Evolutionary conservation across 2,797 vertebrate genomes (phyloP).

Genomic region (Enteromius trimaculatus): DNA sequence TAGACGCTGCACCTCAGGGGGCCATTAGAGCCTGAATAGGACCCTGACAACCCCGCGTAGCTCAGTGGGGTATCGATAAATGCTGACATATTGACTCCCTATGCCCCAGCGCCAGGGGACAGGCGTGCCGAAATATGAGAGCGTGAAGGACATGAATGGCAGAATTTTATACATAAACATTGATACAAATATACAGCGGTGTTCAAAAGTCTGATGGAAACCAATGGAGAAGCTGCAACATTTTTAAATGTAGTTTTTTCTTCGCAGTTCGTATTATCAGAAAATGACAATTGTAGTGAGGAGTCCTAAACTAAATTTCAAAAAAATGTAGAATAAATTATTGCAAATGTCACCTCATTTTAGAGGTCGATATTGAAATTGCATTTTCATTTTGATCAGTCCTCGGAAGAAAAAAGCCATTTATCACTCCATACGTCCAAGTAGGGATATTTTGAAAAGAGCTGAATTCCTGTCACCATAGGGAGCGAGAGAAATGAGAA

Average conservation of each 20-base stretch:
- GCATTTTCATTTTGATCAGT: not conserved
- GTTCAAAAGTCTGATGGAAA: not conserved
- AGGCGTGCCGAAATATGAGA: conserved; percentile 83
- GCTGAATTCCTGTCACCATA: conserved; percentile 5
- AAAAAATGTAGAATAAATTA: too few species aligned
- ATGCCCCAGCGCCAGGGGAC: conserved; percentile 80
- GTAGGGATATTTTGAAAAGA: not conserved
- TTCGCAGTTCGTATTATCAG: not conserved
- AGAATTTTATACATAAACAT: conserved; percentile 34
- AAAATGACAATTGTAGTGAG: not conserved
- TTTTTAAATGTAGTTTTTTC: not conserved
- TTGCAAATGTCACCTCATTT: not conserved
- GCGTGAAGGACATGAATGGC: conserved; percentile 76
- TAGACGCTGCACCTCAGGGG: conserved; percentile 90
- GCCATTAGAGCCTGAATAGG: conserved; percentile 88
- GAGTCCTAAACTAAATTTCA: not conserved
- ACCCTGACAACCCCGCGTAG: conserved; percentile 86
- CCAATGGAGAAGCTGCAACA: not conserved
- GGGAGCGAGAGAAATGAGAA: conserved; percentile 33
- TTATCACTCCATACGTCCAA: not conserved
- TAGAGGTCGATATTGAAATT: not conserved
- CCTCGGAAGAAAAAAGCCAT: not conserved
- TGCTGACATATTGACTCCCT: conserved; percentile 89
- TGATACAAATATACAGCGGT: not conserved
- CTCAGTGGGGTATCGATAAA: conserved; percentile 90